Evolutionary conservation across 2,888 invertebrate species (phyloP).

Genomic region (Tiliacea aurago): DNA sequence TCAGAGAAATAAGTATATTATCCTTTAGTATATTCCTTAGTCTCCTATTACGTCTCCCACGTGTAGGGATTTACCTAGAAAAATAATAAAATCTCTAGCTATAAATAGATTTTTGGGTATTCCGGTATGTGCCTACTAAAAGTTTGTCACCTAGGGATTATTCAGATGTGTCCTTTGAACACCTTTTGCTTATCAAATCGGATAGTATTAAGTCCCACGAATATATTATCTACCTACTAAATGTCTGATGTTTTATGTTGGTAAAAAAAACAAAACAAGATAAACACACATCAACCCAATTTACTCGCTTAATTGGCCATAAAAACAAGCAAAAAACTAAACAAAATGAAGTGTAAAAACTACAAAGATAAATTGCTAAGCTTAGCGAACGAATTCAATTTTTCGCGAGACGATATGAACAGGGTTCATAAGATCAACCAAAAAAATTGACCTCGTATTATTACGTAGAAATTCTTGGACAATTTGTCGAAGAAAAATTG

Average conservation of each 20-base stretch:
- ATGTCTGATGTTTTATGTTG: background rate
- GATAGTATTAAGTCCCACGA: background rate
- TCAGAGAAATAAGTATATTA: slow-evolving; percentile 10
- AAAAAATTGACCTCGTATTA: slow-evolving; percentile 35
- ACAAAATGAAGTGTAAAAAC: slow-evolving; percentile 1
- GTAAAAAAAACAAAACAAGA: background rate
- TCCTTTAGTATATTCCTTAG: background rate
- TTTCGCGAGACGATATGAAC: slow-evolving; percentile 8
- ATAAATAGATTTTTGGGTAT: slow-evolving; percentile 1
- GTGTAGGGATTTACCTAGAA: slow-evolving; percentile 8
- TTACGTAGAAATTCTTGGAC: slow-evolving; percentile 40
- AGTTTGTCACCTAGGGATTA: slow-evolving; percentile 3
- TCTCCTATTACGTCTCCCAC: slow-evolving; percentile 10
- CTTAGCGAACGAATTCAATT: slow-evolving; percentile 32
- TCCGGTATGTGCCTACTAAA: background rate
- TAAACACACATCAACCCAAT: slow-evolving; percentile 1
- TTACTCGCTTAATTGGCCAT: background rate
- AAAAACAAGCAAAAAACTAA: background rate
- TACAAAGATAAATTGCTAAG: slow-evolving; percentile 9
- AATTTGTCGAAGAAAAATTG: slow-evolving; percentile 61
- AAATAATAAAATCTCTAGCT: no score
- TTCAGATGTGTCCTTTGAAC: background rate
- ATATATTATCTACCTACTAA: background rate
- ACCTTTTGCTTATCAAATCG: background rate
- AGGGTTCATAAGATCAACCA: slow-evolving; percentile 38